Conservation (phyloP, 92 coral and sea anemone genomes). For the Virgularia gustaviana region DNA sequence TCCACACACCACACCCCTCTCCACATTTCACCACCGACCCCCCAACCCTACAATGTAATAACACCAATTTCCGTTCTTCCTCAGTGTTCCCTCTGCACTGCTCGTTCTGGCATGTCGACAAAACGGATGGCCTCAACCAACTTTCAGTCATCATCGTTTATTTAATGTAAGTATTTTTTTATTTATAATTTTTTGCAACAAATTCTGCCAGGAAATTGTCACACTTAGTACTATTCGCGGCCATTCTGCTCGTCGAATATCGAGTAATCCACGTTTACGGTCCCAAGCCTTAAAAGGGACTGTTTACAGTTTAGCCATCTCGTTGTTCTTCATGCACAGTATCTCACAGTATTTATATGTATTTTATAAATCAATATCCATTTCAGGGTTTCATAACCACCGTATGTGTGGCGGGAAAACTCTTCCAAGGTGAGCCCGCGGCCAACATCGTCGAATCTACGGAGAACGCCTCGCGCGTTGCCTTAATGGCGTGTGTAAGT, state of each 20-base stretch:
- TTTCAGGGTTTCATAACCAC: conserved; percentile 24
- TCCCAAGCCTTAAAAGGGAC: too few relatives aligned
- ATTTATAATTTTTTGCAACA: neutral
- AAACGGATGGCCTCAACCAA: conserved; percentile 18
- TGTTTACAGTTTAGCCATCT: too few relatives aligned
- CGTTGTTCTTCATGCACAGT: too few relatives aligned
- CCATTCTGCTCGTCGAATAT: neutral
- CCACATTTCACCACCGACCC: neutral
- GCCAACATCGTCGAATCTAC: conserved; percentile 54
- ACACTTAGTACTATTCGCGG: neutral
- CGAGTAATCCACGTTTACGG: too few relatives aligned
- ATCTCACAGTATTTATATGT: too few relatives aligned
- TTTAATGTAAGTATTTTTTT: conserved; percentile 1
- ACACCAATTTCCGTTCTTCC: neutral
- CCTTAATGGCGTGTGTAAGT: conserved; percentile 31
- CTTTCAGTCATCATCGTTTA: conserved; percentile 24
- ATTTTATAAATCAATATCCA: too few relatives aligned
- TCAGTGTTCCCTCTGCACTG: conserved; percentile 10
- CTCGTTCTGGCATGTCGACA: conserved; percentile 10
- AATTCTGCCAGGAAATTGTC: neutral
- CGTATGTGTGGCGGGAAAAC: conserved; percentile 26
- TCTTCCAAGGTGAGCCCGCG: conserved; percentile 16
- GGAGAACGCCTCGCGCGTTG: conserved; percentile 82
- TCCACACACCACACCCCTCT: neutral
- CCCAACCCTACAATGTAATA: neutral